A percentile compares a stretch with the other conserved stretches of the same genome.
phyloP scores from a whole-genome alignment of 2,888 invertebrate genomes.

The Lepidochrysops patricia region DNA sequence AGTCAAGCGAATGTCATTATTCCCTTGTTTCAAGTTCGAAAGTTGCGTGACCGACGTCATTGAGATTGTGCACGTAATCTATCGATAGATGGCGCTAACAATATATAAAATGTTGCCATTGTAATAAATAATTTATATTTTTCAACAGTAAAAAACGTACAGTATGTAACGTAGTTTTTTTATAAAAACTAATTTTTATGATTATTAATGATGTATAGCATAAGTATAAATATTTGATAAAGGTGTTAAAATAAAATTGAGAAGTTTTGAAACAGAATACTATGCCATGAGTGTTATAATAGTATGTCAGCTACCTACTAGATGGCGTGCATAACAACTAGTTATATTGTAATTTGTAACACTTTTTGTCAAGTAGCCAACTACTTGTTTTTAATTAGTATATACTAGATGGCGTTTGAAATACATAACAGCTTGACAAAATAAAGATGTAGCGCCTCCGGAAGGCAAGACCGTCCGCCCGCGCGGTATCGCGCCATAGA shows the following conservation, averaged over 20 bases:
- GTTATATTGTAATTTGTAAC: neutral
- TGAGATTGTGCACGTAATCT: slow-evolving; percentile 11
- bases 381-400: neutral
- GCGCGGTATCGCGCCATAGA: no score
- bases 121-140: slow-evolving; percentile 1
- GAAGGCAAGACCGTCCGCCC: no score
- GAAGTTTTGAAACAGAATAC: no score
- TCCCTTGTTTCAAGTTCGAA: slow-evolving; percentile 59
- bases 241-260: no score
- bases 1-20: slow-evolving; percentile 52
- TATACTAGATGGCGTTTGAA: neutral
- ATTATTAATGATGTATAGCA: no score
- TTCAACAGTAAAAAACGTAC: neutral
- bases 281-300: no score
- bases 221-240: no score
- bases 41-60: slow-evolving; percentile 45
- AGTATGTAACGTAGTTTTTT: no score
- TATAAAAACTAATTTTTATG: no score
- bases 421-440: no score
- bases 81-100: slow-evolving; percentile 41
- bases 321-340: neutral
- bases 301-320: neutral
- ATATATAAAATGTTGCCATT: slow-evolving; percentile 15
- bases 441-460: no score
- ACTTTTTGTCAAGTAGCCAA: neutral